Evolutionary conservation across 2,113 vertebrate genomes (phyloP).

Genomic region (Dissostichus mawsoni): DNA sequence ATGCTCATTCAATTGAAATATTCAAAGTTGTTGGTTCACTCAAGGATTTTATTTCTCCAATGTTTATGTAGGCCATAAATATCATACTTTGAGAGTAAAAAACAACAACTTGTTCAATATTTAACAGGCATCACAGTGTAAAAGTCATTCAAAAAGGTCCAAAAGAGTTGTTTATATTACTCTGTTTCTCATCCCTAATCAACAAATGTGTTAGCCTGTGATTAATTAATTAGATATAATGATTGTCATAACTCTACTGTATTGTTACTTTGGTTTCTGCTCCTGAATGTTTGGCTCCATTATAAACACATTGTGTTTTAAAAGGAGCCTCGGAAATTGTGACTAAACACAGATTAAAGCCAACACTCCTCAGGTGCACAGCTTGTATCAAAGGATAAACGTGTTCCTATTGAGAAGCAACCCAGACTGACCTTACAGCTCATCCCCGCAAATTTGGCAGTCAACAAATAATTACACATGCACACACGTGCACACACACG

Average conservation of each 20-base stretch:
- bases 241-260: background rate
- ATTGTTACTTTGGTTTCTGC: conserved; percentile 2
- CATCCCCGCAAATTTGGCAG: conserved; percentile 16
- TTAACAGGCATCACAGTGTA: background rate
- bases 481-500: background rate
- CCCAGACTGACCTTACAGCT: conserved; percentile 17
- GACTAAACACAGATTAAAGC: conserved; percentile 36
- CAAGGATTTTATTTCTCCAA: background rate
- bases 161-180: background rate
- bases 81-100: background rate
- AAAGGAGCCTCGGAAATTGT: conserved; percentile 7
- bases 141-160: background rate
- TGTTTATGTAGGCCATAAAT: background rate
- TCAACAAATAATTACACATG: conserved; percentile 1
- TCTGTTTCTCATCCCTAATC: background rate
- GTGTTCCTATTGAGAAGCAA: conserved; percentile 30
- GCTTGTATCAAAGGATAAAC: conserved; percentile 32
- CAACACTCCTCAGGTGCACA: conserved; percentile 19
- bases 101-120: background rate
- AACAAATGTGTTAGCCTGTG: background rate
- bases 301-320: background rate
- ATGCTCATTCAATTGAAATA: background rate
- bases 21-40: background rate
- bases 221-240: conserved; percentile 5
- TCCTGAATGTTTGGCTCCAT: background rate